Percentiles rank a stretch among this genome's conserved stretches.
These are phyloP conservation scores for Zaprionus nigranus DNA, from an alignment of 1,140 invertebrate genomes.

Conservation along the genomic window DNA sequence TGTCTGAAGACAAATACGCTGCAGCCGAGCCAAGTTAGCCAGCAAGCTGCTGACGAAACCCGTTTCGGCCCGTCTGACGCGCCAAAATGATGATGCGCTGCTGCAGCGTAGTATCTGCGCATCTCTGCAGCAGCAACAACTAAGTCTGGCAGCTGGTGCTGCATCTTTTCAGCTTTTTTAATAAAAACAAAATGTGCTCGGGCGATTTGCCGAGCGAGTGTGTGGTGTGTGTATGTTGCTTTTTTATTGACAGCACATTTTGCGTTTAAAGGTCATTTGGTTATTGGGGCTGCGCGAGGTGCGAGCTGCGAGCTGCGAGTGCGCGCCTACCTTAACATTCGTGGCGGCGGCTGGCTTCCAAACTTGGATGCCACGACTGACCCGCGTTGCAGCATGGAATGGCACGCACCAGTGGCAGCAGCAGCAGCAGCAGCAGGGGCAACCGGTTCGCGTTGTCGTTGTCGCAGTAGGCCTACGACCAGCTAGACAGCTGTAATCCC, in stretches of 20 bases:
- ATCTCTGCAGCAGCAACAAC: constrained; percentile 1
- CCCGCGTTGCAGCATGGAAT: constrained; percentile 37
- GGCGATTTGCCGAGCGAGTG: constrained; percentile 30
- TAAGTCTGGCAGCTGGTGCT: constrained; percentile 16
- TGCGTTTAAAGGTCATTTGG: constrained; percentile 81
- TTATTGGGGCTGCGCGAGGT: constrained; percentile 48
- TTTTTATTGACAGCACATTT: constrained; percentile 56
- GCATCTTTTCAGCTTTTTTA: constrained; percentile 41
- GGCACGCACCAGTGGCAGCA: constrained; percentile 38
- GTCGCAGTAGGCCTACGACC: constrained; percentile 60
- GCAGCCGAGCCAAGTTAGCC: constrained; percentile 2
- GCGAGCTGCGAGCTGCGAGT: constrained; percentile 1
- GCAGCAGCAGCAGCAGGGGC: constrained; percentile 25
- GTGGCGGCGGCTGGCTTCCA: constrained; percentile 54
- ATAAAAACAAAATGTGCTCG: constrained; percentile 47
- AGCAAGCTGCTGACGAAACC: constrained; percentile 18
- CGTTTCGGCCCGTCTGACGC: constrained; percentile 24
- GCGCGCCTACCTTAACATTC: constrained; percentile 80
- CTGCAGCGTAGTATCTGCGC: constrained; percentile 28
- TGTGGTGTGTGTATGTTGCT: constrained; percentile 8
- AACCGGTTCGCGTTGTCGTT: constrained; percentile 65
- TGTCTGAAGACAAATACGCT: constrained; percentile 22
- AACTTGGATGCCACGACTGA: constrained; percentile 60
- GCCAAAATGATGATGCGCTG: constrained; percentile 44
- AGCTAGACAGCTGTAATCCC: constrained; percentile 36